Base-by-base conservation (phyloP, 2,797 vertebrate genomes). In the Nyctalus aviator region DNA sequence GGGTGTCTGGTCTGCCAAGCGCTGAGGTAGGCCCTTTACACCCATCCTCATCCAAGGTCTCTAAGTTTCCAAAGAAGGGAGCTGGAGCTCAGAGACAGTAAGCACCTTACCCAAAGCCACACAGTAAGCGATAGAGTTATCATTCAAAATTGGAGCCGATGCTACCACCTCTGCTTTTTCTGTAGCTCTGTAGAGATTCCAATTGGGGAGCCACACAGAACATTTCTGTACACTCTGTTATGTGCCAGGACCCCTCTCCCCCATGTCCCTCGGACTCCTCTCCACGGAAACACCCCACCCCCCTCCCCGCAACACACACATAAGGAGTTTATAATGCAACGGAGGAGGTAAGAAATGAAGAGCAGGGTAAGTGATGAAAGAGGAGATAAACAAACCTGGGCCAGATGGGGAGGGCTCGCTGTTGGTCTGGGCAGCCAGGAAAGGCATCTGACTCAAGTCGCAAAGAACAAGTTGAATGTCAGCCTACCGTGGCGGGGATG, bases 11-110 rank as follows among this genome's bases (percentile, higher is more conserved):
- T 15, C 18, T 25, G 59, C 30, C 46, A 37, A 46, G 69, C 12
- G 5, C 30, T 1, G 35, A 71, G 35, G 32, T 50, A 46, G 57
- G 66, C 46, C 41, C 30, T 76, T 62, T 35, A 20, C 44, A 32
- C 27, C 27, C 41, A n/a, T 90, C 55, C 50, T 91, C 44, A 59
- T 27, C 8, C 48, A 37, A 84, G 25, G 18, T 8, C 48, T 88
- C 76, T 35, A 23, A 23, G 50, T 82, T 89, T 95, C 69, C 83
- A 88, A 37, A 78, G 71, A 89, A 91, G 73, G 84, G 59, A 89
- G 69, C 12, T 53, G 69, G 59, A 92, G 3, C 59, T 90, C 66
- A 68, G 88, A 90, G 68, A 59, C 15, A 79, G 59, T n/a, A 78
- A 90, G 92, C 59, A 32, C 72, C 82, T 72, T 48, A 11, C 59